Conservation (phyloP, 2,113 vertebrate species). For the Delphinus delphis region DNA sequence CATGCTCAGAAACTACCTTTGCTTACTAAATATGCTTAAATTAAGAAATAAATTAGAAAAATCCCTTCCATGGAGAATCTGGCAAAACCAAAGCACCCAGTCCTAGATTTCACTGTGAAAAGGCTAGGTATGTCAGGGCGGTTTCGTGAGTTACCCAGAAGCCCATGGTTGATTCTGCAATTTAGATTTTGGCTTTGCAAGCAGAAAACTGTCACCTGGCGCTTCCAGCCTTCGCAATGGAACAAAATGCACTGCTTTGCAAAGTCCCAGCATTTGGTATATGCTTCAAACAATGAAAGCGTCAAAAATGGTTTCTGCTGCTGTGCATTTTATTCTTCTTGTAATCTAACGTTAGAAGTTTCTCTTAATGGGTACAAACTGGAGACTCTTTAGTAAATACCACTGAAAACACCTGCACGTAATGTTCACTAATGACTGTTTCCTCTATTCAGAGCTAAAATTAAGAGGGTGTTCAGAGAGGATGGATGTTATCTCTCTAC, state of each 20-base stretch:
- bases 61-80: not conserved
- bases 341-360: not conserved
- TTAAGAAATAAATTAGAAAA: not conserved
- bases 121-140: not conserved
- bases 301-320: not conserved
- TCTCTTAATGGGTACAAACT: constrained; percentile 53
- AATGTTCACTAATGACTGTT: not conserved
- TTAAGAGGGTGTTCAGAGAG: constrained; percentile 29
- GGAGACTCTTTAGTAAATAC: constrained; percentile 39
- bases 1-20: not conserved
- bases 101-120: not conserved
- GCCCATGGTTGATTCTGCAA: not conserved
- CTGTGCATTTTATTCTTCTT: constrained; percentile 23
- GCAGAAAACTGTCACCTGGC: not conserved
- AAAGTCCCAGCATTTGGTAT: not conserved
- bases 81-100: not conserved
- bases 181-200: constrained; percentile 39
- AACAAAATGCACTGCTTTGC: not conserved
- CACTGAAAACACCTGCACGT: constrained; percentile 41
- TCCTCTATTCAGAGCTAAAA: not conserved
- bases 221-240: not conserved
- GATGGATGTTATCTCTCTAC: not conserved
- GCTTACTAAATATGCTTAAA: not conserved
- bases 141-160: accelerated
- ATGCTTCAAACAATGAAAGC: constrained; percentile 46